Base-by-base conservation (phyloP, 2,888 invertebrate genomes). In the Caenorhabditis zanzibari region DNA sequence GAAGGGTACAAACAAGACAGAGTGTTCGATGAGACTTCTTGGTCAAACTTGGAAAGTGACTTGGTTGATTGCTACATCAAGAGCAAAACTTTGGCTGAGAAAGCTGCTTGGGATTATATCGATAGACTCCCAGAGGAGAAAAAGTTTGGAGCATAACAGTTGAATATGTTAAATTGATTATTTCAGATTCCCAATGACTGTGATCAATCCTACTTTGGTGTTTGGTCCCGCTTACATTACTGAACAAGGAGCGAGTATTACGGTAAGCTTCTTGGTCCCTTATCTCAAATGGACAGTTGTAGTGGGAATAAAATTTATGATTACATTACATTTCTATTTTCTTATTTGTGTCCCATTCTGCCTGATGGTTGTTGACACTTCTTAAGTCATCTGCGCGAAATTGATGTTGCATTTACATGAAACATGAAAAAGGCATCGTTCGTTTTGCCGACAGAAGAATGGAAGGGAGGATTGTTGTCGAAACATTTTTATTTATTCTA, bases 81-180 rank as follows among this genome's bases (percentile, higher is more conserved):
- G 52, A 93, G 93, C 83, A 94, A 94, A 88, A 93, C 93, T 10
- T 88, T 93, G 68, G 94, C 94, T 2, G 94, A 94, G 88, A 93
- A 93, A 84, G 93, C 93, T n/a, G 94, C 94, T 0, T 94, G 94
- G 94, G 93, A 94, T 75, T 94, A 93, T 87, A 92, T 94, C 12
- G 63, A 85, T 2, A 69, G 69, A 47, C 71, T 84, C 16, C 69
- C 84, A 10, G 73, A 73, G 10, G 74, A 81, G 0, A 81, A 74
- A 35, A 77, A 81, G 81, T 83, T n/a, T 41, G 28, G 19, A 19
- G 0, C 9, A n/a, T 19, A 44, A 7, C n/a, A 44, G 44, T 16
- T 14, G 44, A 19, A 19, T 6, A 7, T 47, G 19, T 47, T 3
- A 41, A 22, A 47, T n/a, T 63, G 0, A 14, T 44, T 19, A n/a